Evolutionary conservation across 2,113 vertebrate species (phyloP).

Genomic region (Arizona elegans): DNA sequence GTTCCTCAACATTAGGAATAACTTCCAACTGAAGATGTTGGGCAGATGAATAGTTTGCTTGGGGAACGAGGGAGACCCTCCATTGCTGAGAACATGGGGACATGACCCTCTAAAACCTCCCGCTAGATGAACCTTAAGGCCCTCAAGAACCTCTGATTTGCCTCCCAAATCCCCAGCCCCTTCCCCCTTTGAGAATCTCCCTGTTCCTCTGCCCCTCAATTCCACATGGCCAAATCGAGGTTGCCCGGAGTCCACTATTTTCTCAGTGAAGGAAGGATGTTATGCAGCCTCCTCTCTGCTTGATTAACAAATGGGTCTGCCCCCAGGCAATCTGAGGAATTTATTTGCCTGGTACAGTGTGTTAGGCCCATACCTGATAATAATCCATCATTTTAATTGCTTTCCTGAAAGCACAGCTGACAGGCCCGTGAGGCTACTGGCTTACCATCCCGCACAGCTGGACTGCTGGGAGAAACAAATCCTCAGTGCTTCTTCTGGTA

Average conservation of each 20-base stretch:
- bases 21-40: neutral
- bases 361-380: neutral
- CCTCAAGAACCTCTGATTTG: neutral
- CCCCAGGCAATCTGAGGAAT: neutral
- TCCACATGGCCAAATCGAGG: neutral
- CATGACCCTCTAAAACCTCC: neutral
- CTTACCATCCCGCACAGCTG: neutral
- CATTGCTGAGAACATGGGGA: neutral
- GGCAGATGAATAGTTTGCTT: neutral
- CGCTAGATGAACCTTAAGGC: too few species aligned
- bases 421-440: neutral
- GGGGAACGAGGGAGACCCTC: neutral
- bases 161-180: neutral
- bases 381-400: slow-evolving; percentile 56
- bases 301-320: neutral
- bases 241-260: neutral
- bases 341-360: neutral
- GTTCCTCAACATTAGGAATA: neutral
- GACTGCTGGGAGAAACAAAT: neutral
- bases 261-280: neutral
- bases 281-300: neutral
- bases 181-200: neutral
- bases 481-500: neutral
- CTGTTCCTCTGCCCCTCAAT: neutral
- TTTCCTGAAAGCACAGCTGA: slow-evolving; percentile 34